Conservation (phyloP, 2,113 vertebrate genomes). For the Dascyllus trimaculatus region DNA sequence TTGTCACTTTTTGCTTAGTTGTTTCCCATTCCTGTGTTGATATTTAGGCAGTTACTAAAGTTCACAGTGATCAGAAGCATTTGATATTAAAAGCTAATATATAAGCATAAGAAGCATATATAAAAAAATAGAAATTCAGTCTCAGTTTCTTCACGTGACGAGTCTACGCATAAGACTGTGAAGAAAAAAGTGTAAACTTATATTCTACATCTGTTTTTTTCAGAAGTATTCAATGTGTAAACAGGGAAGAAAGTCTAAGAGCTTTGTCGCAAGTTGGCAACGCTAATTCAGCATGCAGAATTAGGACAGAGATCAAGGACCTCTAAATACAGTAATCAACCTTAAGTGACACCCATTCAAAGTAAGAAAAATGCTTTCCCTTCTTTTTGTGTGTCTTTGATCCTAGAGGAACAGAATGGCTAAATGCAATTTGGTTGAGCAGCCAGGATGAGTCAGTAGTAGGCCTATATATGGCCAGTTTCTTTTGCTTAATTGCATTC, state of each 20-base stretch:
- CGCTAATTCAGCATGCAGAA: neutral
- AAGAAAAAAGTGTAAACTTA: neutral
- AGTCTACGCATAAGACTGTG: too few species aligned
- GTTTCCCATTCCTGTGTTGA: neutral
- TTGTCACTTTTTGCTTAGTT: neutral
- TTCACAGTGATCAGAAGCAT: neutral
- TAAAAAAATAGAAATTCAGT: too few species aligned
- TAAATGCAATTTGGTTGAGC: neutral
- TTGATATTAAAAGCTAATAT: too few species aligned
- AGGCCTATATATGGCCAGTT: neutral
- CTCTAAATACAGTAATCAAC: neutral
- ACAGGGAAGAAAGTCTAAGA: neutral
- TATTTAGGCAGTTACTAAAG: neutral
- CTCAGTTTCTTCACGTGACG: too few species aligned
- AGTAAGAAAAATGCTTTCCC: neutral
- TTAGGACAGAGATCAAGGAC: neutral
- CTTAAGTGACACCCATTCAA: neutral
- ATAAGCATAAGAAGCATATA: too few species aligned
- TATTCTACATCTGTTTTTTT: neutral
- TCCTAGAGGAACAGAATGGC: neutral
- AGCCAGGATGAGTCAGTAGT: neutral
- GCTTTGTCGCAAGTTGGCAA: neutral
- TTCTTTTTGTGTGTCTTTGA: neutral
- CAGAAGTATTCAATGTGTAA: neutral
- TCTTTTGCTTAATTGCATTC: slow-evolving; percentile 9